These are phyloP conservation scores for Habropoda laboriosa DNA, from an alignment of 1,140 invertebrate species.

Conservation along the genomic window DNA sequence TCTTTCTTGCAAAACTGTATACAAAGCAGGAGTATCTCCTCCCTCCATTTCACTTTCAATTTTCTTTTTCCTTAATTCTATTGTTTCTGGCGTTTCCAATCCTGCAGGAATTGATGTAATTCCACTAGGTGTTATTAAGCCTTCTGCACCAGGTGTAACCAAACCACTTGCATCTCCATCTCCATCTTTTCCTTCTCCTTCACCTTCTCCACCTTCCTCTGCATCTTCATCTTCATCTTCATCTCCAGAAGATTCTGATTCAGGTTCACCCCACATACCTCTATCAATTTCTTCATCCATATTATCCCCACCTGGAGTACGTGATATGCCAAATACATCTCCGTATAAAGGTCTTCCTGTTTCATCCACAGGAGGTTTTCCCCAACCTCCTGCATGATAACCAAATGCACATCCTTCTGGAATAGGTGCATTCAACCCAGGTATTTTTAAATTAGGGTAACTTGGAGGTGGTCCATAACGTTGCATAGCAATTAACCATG, in stretches of 20 bases:
- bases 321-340: constrained; percentile 94
- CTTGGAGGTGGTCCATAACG: constrained; percentile 99
- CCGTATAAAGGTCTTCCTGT: constrained; percentile 98
- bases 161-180: constrained; percentile 88
- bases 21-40: constrained; percentile 94
- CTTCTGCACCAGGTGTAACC: constrained; percentile 91
- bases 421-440: constrained; percentile 95
- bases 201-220: constrained; percentile 87
- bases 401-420: constrained; percentile 98
- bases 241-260: constrained; percentile 96
- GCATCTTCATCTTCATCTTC: constrained; percentile 92
- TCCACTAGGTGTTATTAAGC: constrained; percentile 96
- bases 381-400: constrained; percentile 99
- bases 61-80: constrained; percentile 98
- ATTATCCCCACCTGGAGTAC: constrained; percentile 83
- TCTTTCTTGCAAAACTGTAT: constrained; percentile 97
- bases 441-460: constrained; percentile 99
- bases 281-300: constrained; percentile 95
- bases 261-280: constrained; percentile 98
- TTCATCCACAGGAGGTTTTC: constrained; percentile 99
- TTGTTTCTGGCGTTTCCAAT: constrained; percentile 98
- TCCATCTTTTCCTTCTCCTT: constrained; percentile 86
- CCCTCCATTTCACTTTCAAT: constrained; percentile 99
- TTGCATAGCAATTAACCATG: constrained; percentile 99
- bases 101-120: constrained; percentile 97